phyloP scores from a whole-genome alignment of 2,113 vertebrate species.

The Alethe castanea region DNA sequence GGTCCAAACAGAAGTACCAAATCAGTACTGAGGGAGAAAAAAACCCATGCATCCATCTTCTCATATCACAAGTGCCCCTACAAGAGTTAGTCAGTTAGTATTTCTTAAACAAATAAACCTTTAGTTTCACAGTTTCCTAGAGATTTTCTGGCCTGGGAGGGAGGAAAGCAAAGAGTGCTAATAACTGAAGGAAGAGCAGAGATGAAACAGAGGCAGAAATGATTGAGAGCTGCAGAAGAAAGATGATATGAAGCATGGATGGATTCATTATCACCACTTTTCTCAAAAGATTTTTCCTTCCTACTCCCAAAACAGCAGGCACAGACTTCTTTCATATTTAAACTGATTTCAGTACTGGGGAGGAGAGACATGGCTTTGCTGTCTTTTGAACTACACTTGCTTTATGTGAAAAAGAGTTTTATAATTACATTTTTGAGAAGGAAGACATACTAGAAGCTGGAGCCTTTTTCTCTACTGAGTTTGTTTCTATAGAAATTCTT shows the following conservation, averaged over 20 bases:
- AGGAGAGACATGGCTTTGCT: neutral
- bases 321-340: neutral
- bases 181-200: neutral
- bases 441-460: neutral
- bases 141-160: neutral
- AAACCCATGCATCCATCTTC: fast-evolving
- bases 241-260: neutral
- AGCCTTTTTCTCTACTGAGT: neutral
- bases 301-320: neutral
- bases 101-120: neutral
- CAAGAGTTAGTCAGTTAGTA: neutral
- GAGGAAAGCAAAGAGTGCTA: neutral
- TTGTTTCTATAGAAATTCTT: neutral
- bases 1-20: neutral
- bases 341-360: neutral
- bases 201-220: neutral
- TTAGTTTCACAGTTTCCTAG: neutral
- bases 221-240: neutral
- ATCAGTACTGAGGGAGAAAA: neutral
- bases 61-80: neutral
- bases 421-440: neutral
- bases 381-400: neutral
- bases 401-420: neutral
- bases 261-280: neutral
- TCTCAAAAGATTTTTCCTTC: neutral